These are phyloP conservation scores for Synanthedon formicaeformis DNA, from an alignment of 2,888 invertebrate genomes.

Conservation along the genomic window DNA sequence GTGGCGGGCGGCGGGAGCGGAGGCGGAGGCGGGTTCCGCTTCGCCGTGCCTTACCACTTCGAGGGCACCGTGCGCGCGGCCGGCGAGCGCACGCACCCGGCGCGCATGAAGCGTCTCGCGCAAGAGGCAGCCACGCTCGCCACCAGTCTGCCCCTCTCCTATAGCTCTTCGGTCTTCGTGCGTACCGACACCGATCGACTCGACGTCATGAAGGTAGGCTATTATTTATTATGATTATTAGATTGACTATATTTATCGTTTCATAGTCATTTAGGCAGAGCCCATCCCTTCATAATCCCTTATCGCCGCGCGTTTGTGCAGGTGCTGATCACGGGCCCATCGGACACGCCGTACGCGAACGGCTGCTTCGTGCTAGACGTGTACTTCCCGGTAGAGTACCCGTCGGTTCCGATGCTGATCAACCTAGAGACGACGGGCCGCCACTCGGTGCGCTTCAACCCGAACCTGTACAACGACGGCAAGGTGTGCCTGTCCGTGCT, in stretches of 20 bases:
- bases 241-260: conserved; percentile 43
- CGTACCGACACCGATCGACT: conserved; percentile 93
- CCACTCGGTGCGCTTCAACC: conserved; percentile 91
- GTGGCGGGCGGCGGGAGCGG: conserved; percentile 87
- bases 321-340: conserved; percentile 92
- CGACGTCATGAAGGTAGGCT: conserved; percentile 94
- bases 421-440: conserved; percentile 91
- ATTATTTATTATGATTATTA: too few relatives aligned
- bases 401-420: conserved; percentile 88
- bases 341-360: conserved; percentile 92
- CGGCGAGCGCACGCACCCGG: conserved; percentile 87
- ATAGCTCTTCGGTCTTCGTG: conserved; percentile 94
- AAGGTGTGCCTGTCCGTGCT: conserved; percentile 93
- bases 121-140: conserved; percentile 95
- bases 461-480: conserved; percentile 94
- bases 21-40: conserved; percentile 80
- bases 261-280: too few relatives aligned
- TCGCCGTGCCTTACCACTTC: conserved; percentile 90
- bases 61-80: conserved; percentile 88
- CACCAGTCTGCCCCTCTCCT: conserved; percentile 91
- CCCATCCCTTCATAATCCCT: too few relatives aligned
- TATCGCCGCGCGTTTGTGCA: conserved; percentile 28
- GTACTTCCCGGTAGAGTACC: conserved; percentile 87
- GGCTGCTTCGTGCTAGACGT: conserved; percentile 94
- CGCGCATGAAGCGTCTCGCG: conserved; percentile 90